Base-by-base conservation (phyloP, 2,797 vertebrate genomes). In the Sebastes vulpes region DNA sequence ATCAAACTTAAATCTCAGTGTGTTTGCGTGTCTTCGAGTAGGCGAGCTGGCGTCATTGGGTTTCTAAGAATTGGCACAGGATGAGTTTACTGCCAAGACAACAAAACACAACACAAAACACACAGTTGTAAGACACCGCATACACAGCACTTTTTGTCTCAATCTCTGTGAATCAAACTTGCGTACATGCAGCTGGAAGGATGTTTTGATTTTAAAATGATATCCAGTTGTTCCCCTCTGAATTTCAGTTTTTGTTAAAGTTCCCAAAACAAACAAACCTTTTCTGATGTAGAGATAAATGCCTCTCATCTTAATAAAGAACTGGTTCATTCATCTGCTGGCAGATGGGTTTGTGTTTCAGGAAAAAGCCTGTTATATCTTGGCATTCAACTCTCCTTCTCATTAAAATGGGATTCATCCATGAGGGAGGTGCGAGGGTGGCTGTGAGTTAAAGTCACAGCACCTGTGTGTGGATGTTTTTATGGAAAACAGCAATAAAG, bases 61-160 rank as follows among this genome's bases (percentile, higher is more conserved):
- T 80, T 90, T 90, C 86, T 66, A 86, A 79, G 85, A 89, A 90
- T 18, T 77, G 81, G 70, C 78, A 87, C 85, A 82, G 72, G 77
- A 83, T 82, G 84, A 65, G 64, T 79, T 91, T 86, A 83, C 63
- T 71, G 68, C 73, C 64, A 80, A 77, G 83, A 85, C 74, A 81
- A 84, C 75, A 90, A 78, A 87, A 82, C 82, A 86, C 77, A 92
- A 82, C 65, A 68, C 50, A 81, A 64, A 67, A 78, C 64, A 66
- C 31, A 28, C 29, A 28, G 38, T 60, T 32, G 57, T 65, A 32
- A 77, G 42, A 79, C 50, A 74, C 52, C 3, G 20, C 14, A 5
- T n/a, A n/a, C 12, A 6, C 21, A 23, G 18, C 12, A 20, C 3
- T 68, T 64, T 26, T 70, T 66, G 46, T 52, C 32, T 60, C 10